These are phyloP conservation scores for Kryptopterus vitreolus DNA, from an alignment of 2,797 vertebrate species.

Conservation along the genomic window DNA sequence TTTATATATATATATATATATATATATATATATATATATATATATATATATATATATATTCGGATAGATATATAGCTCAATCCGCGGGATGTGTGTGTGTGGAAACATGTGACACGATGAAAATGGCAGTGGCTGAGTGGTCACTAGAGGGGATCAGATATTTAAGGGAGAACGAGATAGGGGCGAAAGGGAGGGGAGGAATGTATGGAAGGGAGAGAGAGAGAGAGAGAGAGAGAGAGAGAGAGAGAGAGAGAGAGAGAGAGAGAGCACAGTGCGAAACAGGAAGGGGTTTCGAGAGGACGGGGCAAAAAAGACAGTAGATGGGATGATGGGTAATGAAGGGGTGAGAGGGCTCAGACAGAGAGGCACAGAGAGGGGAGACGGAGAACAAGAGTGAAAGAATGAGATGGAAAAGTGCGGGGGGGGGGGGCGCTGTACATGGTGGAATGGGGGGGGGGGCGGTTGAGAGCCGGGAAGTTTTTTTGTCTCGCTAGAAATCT, in stretches of 20 bases:
- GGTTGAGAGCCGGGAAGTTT: slow-evolving; percentile 54
- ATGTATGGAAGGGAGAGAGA: too few relatives aligned
- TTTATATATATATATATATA: too few relatives aligned
- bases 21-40: too few relatives aligned
- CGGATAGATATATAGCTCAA: neutral
- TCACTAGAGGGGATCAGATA: slow-evolving; percentile 45
- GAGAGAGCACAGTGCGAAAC: slow-evolving; percentile 43
- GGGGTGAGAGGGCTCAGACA: slow-evolving; percentile 74
- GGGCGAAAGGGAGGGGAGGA: slow-evolving; percentile 66
- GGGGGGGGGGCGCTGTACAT: slow-evolving; percentile 53
- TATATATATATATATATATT: too few relatives aligned
- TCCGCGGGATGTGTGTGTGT: too few relatives aligned
- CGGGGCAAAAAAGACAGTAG: slow-evolving; percentile 47
- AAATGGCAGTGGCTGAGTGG: slow-evolving; percentile 53
- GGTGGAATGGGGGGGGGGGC: too few relatives aligned
- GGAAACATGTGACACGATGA: slow-evolving; percentile 53
- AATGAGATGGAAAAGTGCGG: slow-evolving; percentile 53
- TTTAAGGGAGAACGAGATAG: slow-evolving; percentile 62
- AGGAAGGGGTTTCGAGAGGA: slow-evolving; percentile 44
- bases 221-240: too few relatives aligned
- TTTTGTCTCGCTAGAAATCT: slow-evolving; percentile 53
- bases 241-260: too few relatives aligned
- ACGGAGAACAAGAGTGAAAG: slow-evolving; percentile 65
- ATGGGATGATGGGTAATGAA: slow-evolving; percentile 71
- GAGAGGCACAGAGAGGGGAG: slow-evolving; percentile 76